Percentiles rank a stretch among this genome's conserved stretches.
phyloP scores from a whole-genome alignment of 2,113 vertebrate species.

The Corythaixoides concolor region DNA sequence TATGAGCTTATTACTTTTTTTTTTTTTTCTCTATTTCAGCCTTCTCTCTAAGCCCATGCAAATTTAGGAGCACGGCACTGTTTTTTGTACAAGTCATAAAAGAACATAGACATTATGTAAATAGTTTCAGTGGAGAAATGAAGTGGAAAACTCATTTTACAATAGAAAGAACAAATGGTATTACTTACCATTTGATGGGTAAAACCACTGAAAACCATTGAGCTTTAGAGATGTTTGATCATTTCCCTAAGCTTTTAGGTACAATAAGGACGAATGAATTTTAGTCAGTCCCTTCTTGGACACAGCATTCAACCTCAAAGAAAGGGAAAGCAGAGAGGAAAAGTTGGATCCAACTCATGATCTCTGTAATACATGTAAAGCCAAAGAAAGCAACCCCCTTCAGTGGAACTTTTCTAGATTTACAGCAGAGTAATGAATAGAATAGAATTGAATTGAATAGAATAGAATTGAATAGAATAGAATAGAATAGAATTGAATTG shows the following conservation, averaged over 20 bases:
- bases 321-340: not conserved
- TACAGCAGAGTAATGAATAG: not conserved
- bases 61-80: not conserved
- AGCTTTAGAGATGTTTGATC: not conserved
- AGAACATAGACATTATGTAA: constrained; percentile 48
- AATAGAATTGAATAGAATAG: not conserved
- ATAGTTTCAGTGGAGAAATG: constrained; percentile 46
- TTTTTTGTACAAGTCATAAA: not conserved
- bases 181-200: not conserved
- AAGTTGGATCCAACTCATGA: not conserved
- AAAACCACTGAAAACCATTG: not conserved
- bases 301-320: not conserved
- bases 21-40: not conserved
- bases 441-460: too few relatives aligned
- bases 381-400: not conserved
- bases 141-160: constrained; percentile 47
- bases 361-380: not conserved
- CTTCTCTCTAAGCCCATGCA: not conserved
- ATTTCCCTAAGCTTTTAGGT: not conserved
- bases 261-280: not conserved
- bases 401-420: not conserved
- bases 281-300: not conserved
- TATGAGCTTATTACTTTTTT: not conserved
- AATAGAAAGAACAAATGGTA: not conserved
- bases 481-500: not conserved